Conservation (phyloP, 2,113 vertebrate species). For the Nesogale talazaci region DNA sequence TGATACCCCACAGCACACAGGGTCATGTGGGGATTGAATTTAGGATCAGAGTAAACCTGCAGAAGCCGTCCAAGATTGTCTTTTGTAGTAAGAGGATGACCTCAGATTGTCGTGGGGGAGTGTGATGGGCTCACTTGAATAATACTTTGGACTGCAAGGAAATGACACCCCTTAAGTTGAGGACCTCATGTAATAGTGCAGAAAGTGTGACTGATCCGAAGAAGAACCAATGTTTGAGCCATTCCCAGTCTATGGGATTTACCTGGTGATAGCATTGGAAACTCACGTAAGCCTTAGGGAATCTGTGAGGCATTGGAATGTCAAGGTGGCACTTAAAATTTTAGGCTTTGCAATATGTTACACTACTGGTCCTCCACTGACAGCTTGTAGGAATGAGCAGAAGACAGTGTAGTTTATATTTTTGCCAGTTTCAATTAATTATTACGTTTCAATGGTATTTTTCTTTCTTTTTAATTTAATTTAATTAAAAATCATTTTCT, state of each 20-base stretch:
- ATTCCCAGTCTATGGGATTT: not conserved
- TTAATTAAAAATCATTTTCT: too few relatives aligned
- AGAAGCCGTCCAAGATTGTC: accelerated
- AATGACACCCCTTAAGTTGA: not conserved
- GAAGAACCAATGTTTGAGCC: not conserved
- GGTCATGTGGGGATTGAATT: not conserved
- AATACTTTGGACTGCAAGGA: not conserved
- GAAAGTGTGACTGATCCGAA: not conserved
- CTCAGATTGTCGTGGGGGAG: not conserved
- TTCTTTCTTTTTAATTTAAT: too few relatives aligned
- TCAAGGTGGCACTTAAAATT: not conserved
- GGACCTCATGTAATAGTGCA: not conserved
- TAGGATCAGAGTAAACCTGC: not conserved
- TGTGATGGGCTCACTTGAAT: not conserved
- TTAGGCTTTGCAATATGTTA: not conserved
- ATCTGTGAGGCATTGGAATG: not conserved
- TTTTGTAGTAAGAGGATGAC: not conserved
- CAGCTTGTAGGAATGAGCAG: not conserved
- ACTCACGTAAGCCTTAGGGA: not conserved
- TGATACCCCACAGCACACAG: not conserved
- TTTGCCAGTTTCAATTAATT: not conserved
- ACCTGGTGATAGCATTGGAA: not conserved
- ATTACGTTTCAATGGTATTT: constrained; percentile 19
- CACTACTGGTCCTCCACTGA: not conserved
- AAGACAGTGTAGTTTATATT: not conserved